Conservation (phyloP, 2,113 vertebrate species). For the Rhizomys pruinosus region DNA sequence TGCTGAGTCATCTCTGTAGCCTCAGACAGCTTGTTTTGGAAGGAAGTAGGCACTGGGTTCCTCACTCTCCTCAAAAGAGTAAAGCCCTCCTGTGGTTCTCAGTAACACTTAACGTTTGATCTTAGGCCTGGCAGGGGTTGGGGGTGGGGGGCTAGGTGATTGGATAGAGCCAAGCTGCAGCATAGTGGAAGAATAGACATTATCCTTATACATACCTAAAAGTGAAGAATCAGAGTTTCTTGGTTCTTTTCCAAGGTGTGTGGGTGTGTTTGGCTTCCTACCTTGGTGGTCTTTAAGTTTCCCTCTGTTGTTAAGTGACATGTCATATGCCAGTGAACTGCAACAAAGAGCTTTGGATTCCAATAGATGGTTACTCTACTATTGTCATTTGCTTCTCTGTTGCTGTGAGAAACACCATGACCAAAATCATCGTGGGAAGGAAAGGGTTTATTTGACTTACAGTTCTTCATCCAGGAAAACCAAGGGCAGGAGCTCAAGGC, state of each 20-base stretch:
- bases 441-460: too few species aligned
- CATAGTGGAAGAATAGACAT: neutral
- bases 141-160: too few species aligned
- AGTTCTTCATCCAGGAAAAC: too few species aligned
- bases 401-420: too few species aligned
- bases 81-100: neutral
- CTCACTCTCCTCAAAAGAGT: neutral
- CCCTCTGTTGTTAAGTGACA: neutral
- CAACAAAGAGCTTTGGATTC: neutral
- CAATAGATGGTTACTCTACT: too few species aligned
- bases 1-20: neutral
- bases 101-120: neutral
- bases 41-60: neutral
- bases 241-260: neutral
- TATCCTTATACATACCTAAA: neutral
- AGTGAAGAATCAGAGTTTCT: neutral
- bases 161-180: neutral
- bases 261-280: neutral
- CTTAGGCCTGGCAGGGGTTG: neutral
- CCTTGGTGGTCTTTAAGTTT: neutral
- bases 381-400: too few species aligned
- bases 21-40: slow-evolving; percentile 54
- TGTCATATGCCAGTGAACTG: neutral
- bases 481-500: too few species aligned
- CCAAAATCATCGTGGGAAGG: too few species aligned